These are phyloP conservation scores for Zosterops hypoxanthus DNA, from an alignment of 2,113 vertebrate genomes.

Conservation along the genomic window DNA sequence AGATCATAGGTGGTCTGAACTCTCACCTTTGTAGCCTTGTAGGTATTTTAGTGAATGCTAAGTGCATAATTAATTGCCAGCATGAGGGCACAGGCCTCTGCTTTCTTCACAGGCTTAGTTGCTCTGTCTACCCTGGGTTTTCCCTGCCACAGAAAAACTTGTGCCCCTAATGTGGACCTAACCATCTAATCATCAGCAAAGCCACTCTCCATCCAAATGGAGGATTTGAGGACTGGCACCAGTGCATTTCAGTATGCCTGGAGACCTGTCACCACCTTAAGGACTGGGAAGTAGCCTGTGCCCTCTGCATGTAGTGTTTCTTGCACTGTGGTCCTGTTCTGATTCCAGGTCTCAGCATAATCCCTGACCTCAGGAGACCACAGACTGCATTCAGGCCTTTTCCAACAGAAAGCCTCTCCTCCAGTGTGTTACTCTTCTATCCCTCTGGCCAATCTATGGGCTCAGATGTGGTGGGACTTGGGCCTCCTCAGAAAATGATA, in stretches of 20 bases:
- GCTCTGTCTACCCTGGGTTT: not conserved
- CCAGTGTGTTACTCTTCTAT: not conserved
- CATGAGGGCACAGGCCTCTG: not conserved
- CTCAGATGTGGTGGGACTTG: not conserved
- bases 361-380: not conserved
- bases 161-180: not conserved
- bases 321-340: not conserved
- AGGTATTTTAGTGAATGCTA: not conserved
- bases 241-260: not conserved
- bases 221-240: not conserved
- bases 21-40: not conserved
- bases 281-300: not conserved
- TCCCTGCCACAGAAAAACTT: not conserved
- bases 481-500: not conserved
- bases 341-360: not conserved
- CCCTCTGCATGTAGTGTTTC: not conserved
- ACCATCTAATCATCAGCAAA: not conserved
- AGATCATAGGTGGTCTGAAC: not conserved
- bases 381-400: not conserved
- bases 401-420: not conserved
- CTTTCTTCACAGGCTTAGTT: not conserved
- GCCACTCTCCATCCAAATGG: not conserved
- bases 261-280: not conserved
- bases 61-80: not conserved
- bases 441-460: not conserved